Evolutionary conservation across 2,113 vertebrate species (phyloP).

Genomic region (Suricata suricatta): DNA sequence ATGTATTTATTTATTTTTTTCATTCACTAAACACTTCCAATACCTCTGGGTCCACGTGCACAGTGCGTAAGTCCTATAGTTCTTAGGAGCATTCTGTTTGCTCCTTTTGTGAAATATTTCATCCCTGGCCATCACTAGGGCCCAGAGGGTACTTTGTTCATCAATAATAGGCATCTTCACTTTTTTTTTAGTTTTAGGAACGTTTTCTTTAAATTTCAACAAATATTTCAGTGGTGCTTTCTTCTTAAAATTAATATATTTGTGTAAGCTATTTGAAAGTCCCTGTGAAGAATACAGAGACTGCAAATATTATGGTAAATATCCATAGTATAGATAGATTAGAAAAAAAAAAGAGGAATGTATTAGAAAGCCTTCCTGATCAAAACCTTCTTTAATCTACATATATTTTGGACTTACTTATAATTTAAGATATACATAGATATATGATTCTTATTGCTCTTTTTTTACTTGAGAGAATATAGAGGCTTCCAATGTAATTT

Average conservation of each 20-base stretch:
- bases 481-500: neutral
- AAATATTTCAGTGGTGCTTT: neutral
- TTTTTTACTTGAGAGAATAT: neutral
- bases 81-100: neutral
- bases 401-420: neutral
- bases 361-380: neutral
- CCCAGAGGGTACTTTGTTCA: neutral
- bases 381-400: neutral
- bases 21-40: neutral
- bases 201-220: neutral
- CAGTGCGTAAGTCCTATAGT: neutral
- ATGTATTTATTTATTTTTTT: neutral
- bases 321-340: neutral
- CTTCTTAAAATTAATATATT: neutral
- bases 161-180: neutral
- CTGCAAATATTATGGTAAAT: neutral
- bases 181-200: neutral
- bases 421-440: neutral
- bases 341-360: fast-evolving
- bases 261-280: neutral
- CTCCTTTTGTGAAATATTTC: neutral
- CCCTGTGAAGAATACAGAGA: neutral
- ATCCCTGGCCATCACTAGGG: neutral
- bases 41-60: neutral
- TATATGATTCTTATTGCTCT: neutral